Evolutionary conservation across 1,140 invertebrate species (phyloP), one percentile per base, ranked within the genome.

Genomic region (Metopolophium dirhodum): DNA sequence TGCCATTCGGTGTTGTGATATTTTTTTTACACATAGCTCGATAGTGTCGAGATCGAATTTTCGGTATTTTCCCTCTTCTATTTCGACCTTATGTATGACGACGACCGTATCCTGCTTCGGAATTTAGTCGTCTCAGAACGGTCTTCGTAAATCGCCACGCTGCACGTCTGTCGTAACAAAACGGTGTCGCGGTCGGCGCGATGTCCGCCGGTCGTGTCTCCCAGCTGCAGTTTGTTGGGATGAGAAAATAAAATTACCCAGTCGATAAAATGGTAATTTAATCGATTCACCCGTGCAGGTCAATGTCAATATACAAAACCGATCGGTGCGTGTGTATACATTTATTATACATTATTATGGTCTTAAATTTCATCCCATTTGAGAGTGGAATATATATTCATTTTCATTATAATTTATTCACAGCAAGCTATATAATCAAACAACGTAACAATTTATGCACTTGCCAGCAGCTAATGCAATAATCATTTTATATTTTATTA

Each of bases 211-310:
- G 49, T 68, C 61, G 30, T n/a, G 61, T 68, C 30, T 68, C 61
- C 26, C 61, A 11, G 30, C 7, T 47, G 45, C 61, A 68, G 61
- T 68, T 61, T 68, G 30, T 68, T 30, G 61, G 30, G 11, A 68
- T n/a, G 30, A 30, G 61, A 68, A 68, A n/a, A 68, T n/a, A 68
- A 68, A 68, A 68, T 68, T 68, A 68, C 30, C 61, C 61, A 86
- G 9, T 86, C 11, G 23, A 86, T 45, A 83, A 68, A 37, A 88
- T 51, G 86, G n/a, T 51, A 88, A 88, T 88, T 51, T 88, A 88
- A 88, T 51, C 86, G 41, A 88, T 51, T 35, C n/a, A 14, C 26
- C 22, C 23, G 83, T 9, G 20, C 82, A 18, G 86, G n/a, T 49
- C 86, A 54, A 51, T 54, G 86, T 88, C 47, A 51, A 86, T 14